Evolutionary conservation across 2,113 vertebrate genomes (phyloP).

Genomic region (Thomomys bottae): DNA sequence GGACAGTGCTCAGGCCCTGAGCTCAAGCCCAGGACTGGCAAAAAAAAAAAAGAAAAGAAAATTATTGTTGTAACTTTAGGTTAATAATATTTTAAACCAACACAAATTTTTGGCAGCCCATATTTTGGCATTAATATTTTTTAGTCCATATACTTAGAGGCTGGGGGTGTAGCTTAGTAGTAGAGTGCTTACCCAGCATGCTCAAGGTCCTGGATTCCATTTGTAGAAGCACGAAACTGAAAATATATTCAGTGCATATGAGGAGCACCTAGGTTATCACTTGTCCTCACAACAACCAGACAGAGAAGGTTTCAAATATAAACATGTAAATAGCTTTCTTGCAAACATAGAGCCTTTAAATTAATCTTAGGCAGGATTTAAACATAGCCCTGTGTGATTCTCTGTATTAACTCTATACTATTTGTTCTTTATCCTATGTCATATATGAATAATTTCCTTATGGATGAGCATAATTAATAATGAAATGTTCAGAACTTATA

Average conservation of each 20-base stretch:
- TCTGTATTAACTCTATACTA: neutral
- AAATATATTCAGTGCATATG: neutral
- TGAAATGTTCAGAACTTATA: neutral
- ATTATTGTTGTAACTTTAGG: neutral
- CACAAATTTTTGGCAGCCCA: neutral
- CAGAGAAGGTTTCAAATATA: neutral
- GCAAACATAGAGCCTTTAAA: neutral
- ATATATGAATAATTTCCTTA: constrained; percentile 36
- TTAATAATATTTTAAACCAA: constrained; percentile 18
- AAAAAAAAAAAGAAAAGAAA: no score
- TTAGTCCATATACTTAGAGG: no score
- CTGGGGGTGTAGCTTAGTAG: no score
- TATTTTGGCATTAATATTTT: neutral
- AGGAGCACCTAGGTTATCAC: neutral
- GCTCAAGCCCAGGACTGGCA: no score
- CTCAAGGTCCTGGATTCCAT: no score
- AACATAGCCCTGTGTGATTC: neutral
- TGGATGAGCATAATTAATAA: neutral
- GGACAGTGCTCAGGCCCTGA: no score
- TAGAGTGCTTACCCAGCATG: no score
- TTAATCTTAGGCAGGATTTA: neutral
- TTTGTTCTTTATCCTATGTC: constrained; percentile 15
- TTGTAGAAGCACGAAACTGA: no score
- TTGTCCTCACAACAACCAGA: neutral
- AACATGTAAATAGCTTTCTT: neutral